Conservation (phyloP, 92 coral and sea anemone genomes). For the Phenganax subtilis region DNA sequence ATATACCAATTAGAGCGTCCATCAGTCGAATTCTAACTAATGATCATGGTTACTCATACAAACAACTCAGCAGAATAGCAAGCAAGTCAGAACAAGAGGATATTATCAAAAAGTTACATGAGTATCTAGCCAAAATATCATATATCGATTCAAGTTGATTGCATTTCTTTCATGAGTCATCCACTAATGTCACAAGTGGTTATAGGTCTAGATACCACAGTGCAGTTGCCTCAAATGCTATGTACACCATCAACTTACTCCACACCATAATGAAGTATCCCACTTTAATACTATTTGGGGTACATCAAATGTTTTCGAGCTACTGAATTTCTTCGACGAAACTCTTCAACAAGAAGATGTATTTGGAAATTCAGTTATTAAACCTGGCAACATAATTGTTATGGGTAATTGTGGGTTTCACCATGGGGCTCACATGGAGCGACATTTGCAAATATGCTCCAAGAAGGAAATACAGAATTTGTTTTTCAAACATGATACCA, state of each 20-base stretch:
- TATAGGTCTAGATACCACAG: conserved; percentile 51
- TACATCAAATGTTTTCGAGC: conserved; percentile 51
- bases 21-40: neutral
- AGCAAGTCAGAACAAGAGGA: conserved; percentile 22
- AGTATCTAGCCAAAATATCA: neutral
- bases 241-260: conserved; percentile 52
- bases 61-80: conserved; percentile 45
- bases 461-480: conserved; percentile 20
- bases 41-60: conserved; percentile 36
- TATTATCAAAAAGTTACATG: neutral
- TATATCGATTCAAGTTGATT: neutral
- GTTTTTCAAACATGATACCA: conserved; percentile 65
- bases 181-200: conserved; percentile 29
- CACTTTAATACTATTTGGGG: conserved; percentile 48
- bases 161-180: conserved; percentile 14
- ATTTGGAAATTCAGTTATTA: conserved; percentile 47
- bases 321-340: conserved; percentile 50
- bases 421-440: conserved; percentile 52
- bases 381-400: conserved; percentile 50
- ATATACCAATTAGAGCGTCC: neutral
- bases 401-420: conserved; percentile 74
- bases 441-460: conserved; percentile 47
- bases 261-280: conserved; percentile 54
- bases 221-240: conserved; percentile 27
- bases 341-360: conserved; percentile 43